Base-by-base conservation (phyloP, 2,888 invertebrate species). In the Caenorhabditis virilis region DNA sequence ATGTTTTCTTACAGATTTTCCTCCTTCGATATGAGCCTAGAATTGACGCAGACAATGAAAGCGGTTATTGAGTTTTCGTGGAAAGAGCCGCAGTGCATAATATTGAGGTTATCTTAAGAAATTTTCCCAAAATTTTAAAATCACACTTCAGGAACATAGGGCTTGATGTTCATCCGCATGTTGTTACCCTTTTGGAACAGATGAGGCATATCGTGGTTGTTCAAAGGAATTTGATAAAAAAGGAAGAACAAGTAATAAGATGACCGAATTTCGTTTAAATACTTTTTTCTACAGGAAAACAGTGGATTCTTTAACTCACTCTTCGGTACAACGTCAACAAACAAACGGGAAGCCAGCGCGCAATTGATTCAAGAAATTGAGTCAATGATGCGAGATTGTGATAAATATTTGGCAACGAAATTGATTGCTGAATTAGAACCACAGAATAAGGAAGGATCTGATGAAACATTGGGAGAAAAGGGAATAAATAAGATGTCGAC, bases 21-120 rank as follows among this genome's bases (percentile, higher is more conserved):
- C 5, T 64, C 64, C 15, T 60, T 65, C 20, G 65, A 68, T n/a
- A 52, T 66, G 27, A 51, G 38, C 11, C 39, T 51, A 7, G 68
- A 68, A 18, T 42, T 64, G 7, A 22, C 61, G 1, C 35, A 42
- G 6, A 54, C 50, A 1, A 47, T 68, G 22, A 47, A 57, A 38
- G 25, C 56, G 6, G 41, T 73, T 0, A 35, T 66, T 18, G 73
- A 73, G 18, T 70, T 61, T 26, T 45, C 68, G 16, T 73, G 73
- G 73, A 70, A 61, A 50, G 65, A 67, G 23, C 73, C 73, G 22
- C 65, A 69, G 38, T 50, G 18, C 20, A 30, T 38, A 1, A 39
- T 59, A 22, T 16, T 59, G 15, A 45, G 57, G 54, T 63, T 50
- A 20, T n/a, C n/a, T n/a, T n/a, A n/a, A n/a, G n/a, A n/a, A n/a